A percentile compares a stretch with the other conserved stretches of the same genome.
Conservation (phyloP, 2,888 invertebrate genomes). For the Meteorus cinctellus region DNA sequence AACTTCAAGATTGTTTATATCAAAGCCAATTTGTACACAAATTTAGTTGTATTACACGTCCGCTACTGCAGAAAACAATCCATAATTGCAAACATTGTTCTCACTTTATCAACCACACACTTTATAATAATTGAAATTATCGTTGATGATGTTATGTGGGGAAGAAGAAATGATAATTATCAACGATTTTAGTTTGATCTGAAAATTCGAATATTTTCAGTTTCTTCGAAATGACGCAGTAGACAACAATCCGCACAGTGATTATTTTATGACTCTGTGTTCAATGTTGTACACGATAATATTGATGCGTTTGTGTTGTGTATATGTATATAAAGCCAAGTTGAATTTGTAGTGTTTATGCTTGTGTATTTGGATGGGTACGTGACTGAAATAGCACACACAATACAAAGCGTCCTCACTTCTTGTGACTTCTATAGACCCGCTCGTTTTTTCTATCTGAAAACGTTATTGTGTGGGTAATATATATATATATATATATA, state of each 20-base stretch:
- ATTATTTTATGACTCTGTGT: conserved; percentile 20
- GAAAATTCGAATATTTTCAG: neutral
- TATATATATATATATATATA: neutral
- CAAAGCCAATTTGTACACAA: neutral
- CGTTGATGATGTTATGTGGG: no score
- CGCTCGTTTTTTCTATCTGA: neutral
- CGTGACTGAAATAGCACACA: conserved; percentile 63
- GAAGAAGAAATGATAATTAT: no score
- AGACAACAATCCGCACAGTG: conserved; percentile 11
- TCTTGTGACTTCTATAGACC: neutral
- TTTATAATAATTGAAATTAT: neutral
- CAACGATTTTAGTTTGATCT: no score
- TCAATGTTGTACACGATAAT: conserved; percentile 33
- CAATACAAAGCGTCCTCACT: conserved; percentile 50
- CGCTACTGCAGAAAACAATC: conserved; percentile 70
- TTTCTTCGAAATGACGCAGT: neutral
- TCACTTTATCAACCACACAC: conserved; percentile 43
- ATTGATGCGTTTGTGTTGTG: neutral
- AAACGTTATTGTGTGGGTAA: neutral
- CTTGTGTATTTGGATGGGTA: conserved; percentile 41
- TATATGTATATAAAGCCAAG: neutral
- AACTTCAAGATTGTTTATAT: neutral
- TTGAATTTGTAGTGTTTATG: neutral
- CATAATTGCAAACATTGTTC: conserved; percentile 68
- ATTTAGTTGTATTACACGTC: conserved; percentile 36